phyloP scores from a whole-genome alignment of 1,140 invertebrate species.

The Eriocheir sinensis region DNA sequence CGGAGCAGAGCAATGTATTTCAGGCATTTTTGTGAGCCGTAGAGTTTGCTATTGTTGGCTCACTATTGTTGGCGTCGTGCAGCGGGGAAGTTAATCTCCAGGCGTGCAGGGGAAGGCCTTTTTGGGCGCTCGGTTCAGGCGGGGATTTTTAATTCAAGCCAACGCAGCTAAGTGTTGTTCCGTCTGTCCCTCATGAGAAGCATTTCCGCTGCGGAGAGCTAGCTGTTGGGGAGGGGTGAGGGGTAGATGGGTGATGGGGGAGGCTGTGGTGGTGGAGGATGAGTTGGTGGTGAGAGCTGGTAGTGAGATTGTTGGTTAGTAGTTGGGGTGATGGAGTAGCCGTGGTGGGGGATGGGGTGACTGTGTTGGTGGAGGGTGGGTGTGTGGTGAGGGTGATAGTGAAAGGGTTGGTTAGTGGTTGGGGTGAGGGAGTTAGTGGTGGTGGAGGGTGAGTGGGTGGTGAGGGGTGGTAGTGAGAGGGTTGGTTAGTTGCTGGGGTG shows the following conservation, averaged over 20 bases:
- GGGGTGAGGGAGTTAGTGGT: too few species aligned
- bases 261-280: neutral
- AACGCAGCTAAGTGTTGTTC: neutral
- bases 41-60: neutral
- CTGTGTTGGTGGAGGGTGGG: too few species aligned
- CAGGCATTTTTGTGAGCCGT: neutral
- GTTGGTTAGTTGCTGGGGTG: too few species aligned
- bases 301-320: too few species aligned
- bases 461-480: too few species aligned
- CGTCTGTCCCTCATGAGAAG: neutral
- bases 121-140: neutral
- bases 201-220: neutral
- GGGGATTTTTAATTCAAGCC: neutral
- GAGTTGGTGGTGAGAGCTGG: neutral
- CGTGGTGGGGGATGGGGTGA: too few species aligned
- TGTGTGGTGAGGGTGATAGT: neutral
- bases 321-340: too few species aligned
- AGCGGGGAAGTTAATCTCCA: neutral
- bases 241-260: neutral
- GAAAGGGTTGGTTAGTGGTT: too few species aligned
- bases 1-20: conserved; percentile 24
- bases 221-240: neutral
- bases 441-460: too few species aligned
- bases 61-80: neutral
- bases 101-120: neutral